Evolutionary conservation across 2,888 invertebrate species (phyloP), one percentile per base, ranked within the genome.

Genomic region (Nipponacmea schrenckii): DNA sequence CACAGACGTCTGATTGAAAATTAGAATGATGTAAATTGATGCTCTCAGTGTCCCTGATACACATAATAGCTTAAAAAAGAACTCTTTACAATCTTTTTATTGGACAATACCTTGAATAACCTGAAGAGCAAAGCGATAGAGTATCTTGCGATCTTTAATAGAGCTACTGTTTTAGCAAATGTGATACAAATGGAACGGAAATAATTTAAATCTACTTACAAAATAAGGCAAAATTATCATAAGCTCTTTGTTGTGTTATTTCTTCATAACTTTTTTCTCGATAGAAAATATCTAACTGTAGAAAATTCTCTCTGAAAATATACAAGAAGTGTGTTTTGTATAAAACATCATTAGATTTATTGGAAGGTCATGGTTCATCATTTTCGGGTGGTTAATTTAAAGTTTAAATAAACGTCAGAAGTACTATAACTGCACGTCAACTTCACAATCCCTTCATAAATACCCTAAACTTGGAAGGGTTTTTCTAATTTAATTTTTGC

Each of bases 231-330:
- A 83, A 83, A 14, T 80, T 67, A 68, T 83, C 82, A 62, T 85
- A 85, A 7, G 81, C 83, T 26, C 75, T 77, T 44, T 84, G 83
- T 62, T 85, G 84, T 10, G 74, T 79, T 15, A 85, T 82, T 44
- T 82, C 76, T 68, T 85, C 84, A 67, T 83, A 83, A 63, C 83
- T 84, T 56, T 83, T 72, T 69, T 85, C 81, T 67, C 80, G 74
- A 74, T 82, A 84, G 68, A 80, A 85, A 24, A 85, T 77, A 66
- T 84, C 83, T 26, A 85, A 56, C 67, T 80, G 80, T 15, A 85
- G 67, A 69, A 84, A 81, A 72, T 85, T 85, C 24, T 84, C 79
- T 45, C 85, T 85, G 78, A 15, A 82, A 78, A 56, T 65, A 66
- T 67, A 67, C 68, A 44, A 69, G 45, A 50, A 27, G 2, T 12